These are phyloP conservation scores for Drosophila pseudoobscura DNA, from an alignment of 1,140 invertebrate species.

Conservation along the genomic window DNA sequence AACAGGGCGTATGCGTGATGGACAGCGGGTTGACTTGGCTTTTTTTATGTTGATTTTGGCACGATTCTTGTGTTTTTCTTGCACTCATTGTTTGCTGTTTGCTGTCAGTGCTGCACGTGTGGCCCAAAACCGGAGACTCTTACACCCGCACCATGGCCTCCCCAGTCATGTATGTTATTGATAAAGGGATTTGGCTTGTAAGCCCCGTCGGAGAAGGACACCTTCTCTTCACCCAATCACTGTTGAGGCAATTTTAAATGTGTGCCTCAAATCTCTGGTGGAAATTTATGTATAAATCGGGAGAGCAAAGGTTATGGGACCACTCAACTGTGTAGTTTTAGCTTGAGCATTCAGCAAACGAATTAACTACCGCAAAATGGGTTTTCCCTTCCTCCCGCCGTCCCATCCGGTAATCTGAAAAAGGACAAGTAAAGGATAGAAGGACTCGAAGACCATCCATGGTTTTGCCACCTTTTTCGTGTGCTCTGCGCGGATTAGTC, in stretches of 20 bases:
- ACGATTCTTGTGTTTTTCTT: conserved; percentile 40
- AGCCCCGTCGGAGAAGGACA: conserved; percentile 10
- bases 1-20: conserved; percentile 50
- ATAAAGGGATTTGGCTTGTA: conserved; percentile 52
- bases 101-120: conserved; percentile 37
- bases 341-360: conserved; percentile 18
- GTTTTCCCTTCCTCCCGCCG: neutral
- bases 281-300: conserved; percentile 27
- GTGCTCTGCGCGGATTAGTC: conserved; percentile 55
- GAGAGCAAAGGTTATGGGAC: conserved; percentile 12
- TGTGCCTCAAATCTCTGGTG: conserved; percentile 16
- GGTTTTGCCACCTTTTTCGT: conserved; percentile 9
- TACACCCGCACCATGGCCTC: neutral
- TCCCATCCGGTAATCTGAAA: conserved; percentile 25
- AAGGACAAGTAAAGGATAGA: conserved; percentile 1
- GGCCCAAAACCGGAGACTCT: conserved; percentile 2
- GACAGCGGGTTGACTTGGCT: conserved; percentile 18
- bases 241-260: conserved; percentile 26
- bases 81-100: conserved; percentile 37
- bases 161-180: conserved; percentile 58
- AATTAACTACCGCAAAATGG: conserved; percentile 39
- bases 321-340: conserved; percentile 31
- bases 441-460: conserved; percentile 19
- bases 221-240: conserved; percentile 6
- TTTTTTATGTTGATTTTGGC: conserved; percentile 42